These are phyloP conservation scores for Circaetus cinerascens DNA, from an alignment of 2,113 vertebrate species.

Conservation along the genomic window DNA sequence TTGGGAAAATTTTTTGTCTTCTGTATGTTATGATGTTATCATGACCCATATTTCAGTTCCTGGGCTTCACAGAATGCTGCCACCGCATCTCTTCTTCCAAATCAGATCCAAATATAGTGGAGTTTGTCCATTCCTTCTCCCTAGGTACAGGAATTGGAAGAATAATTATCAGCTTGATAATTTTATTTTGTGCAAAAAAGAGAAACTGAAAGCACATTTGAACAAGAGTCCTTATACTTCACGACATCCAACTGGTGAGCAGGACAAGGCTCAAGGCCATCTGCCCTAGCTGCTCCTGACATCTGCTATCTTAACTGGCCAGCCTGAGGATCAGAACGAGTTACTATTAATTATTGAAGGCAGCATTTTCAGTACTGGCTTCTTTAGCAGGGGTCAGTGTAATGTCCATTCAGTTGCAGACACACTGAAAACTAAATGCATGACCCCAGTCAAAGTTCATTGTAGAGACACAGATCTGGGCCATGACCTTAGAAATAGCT, in stretches of 20 bases:
- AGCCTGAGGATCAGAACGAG: neutral
- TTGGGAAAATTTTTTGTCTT: neutral
- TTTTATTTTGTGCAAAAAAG: neutral
- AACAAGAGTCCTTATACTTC: neutral
- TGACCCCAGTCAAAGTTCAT: constrained; percentile 65
- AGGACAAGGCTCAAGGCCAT: constrained; percentile 40
- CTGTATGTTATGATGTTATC: neutral
- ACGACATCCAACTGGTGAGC: neutral
- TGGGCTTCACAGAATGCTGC: neutral
- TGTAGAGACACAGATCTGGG: neutral
- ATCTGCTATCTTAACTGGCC: constrained; percentile 43
- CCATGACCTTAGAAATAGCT: constrained; percentile 34
- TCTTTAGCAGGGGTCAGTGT: constrained; percentile 13
- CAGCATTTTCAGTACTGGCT: neutral
- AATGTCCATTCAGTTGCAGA: neutral
- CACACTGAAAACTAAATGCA: constrained; percentile 9
- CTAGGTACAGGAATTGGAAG: neutral
- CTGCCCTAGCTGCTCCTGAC: constrained; percentile 43
- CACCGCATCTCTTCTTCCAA: neutral
- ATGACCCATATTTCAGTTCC: neutral
- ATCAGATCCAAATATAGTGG: no score
- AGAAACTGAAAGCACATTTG: neutral
- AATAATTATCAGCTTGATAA: neutral
- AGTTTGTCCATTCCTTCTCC: neutral
- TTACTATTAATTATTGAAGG: neutral